These are phyloP conservation scores for Hylia prasina DNA, from an alignment of 2,113 vertebrate genomes.

Conservation along the genomic window DNA sequence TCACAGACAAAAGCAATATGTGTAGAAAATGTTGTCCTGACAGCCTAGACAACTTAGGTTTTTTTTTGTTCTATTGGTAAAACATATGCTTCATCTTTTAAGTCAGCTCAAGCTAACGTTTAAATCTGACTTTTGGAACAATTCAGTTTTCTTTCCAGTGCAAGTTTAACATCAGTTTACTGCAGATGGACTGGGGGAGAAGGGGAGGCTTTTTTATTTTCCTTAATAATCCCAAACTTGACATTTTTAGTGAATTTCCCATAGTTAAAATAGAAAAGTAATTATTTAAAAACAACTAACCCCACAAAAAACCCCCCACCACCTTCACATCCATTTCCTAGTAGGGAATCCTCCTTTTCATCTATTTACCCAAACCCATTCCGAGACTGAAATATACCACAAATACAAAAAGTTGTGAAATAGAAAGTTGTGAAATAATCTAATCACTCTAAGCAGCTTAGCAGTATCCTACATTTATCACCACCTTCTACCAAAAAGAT, in stretches of 20 bases:
- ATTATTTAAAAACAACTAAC: not conserved
- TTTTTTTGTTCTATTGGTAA: not conserved
- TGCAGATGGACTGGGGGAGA: not conserved
- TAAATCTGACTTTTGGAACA: not conserved
- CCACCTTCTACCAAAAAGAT: constrained; percentile 39
- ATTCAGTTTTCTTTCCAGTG: not conserved
- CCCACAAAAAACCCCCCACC: not conserved
- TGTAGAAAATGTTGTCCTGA: not conserved
- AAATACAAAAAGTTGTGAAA: constrained; percentile 46
- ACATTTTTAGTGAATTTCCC: not conserved
- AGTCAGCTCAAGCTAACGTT: not conserved
- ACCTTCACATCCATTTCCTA: not conserved
- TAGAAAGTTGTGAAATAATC: constrained; percentile 33
- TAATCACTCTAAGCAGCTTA: constrained; percentile 37
- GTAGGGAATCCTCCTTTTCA: not conserved
- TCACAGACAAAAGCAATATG: not conserved
- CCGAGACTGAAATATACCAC: constrained; percentile 2
- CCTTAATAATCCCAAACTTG: not conserved
- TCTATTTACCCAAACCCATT: not conserved
- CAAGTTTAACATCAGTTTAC: not conserved
- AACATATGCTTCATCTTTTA: not conserved
- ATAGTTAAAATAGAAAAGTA: not conserved
- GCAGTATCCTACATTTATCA: constrained; percentile 39
- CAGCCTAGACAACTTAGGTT: not conserved
- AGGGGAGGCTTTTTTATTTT: not conserved